Evolutionary conservation across 1,140 invertebrate genomes (phyloP), one percentile per base, ranked within the genome.

Genomic region (Pseudomyrmex concolor): DNA sequence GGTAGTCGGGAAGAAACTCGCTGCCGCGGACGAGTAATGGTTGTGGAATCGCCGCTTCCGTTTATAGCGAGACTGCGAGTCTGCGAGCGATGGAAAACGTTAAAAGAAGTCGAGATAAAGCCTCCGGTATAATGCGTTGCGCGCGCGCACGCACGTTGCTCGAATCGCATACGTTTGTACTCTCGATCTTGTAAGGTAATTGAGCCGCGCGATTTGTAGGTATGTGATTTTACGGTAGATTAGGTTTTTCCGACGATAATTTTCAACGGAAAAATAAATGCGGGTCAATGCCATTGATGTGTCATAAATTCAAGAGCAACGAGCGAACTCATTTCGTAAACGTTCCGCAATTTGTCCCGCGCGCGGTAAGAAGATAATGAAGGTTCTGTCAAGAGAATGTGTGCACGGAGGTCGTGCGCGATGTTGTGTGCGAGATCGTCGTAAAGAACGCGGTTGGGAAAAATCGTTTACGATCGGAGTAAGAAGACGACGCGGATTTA

Each of bases 31-130:
- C 34, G 34, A 89, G 68, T 89, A 89, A 89, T 89, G 87, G 77
- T 83, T 87, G 88, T 86, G 87, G 87, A 86, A 89, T 89, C 87
- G 87, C 81, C 80, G 87, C 88, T 89, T 89, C 88, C 88, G 88
- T 89, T 89, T 89, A 89, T 85, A 89, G 88, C 86, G 77, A 86
- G 86, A 84, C 86, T 72, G 60, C 72, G 17, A 66, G 62, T 83
- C 57, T 85, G 86, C 85, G 76, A 76, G 83, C 76, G 71, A 73
- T 76, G 78, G 71, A 73, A 43, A 72, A 34, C 60, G 25, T 17
- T 2, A n/a, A 72, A 71, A 80, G 63, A 73, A 73, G 77, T 57
- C 19, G 43, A 63, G 51, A 57, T 54, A 25, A 63, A 45, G 55
- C 13, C 71, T 34, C 34, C 12, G 70, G n/a, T 34, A 25, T 50